phyloP scores from a whole-genome alignment of 2,888 invertebrate species.

The Amblyteles armatorius region DNA sequence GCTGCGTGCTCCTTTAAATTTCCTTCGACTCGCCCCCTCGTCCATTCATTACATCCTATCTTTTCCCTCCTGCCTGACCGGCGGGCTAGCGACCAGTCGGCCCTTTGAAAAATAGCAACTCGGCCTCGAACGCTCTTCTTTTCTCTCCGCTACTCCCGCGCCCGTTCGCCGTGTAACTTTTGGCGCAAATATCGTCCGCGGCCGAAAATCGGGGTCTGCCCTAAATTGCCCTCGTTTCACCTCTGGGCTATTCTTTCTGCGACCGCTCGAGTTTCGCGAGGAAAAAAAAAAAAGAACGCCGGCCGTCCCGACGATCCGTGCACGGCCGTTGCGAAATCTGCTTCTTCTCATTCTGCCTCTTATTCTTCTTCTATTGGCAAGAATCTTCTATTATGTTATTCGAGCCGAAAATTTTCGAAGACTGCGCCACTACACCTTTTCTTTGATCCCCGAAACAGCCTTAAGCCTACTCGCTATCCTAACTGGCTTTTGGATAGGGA shows the following conservation, averaged over 20 bases:
- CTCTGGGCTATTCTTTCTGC: slow-evolving; percentile 62
- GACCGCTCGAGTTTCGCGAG: slow-evolving; percentile 64
- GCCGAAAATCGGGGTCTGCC: slow-evolving; percentile 64
- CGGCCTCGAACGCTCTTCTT: slow-evolving; percentile 51
- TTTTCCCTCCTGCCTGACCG: slow-evolving; percentile 22
- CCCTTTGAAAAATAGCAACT: slow-evolving; percentile 62
- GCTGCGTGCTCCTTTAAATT: slow-evolving; percentile 53
- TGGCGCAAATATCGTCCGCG: slow-evolving; percentile 74
- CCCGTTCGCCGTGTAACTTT: slow-evolving; percentile 39
- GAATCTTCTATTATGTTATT: slow-evolving; percentile 1
- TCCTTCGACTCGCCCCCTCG: slow-evolving; percentile 64
- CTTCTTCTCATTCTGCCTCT: slow-evolving; percentile 45
- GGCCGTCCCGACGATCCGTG: slow-evolving; percentile 23
- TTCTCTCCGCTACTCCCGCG: slow-evolving; percentile 25
- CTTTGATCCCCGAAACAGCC: slow-evolving; percentile 1
- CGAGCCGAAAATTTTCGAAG: background rate
- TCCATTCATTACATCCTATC: slow-evolving; percentile 35
- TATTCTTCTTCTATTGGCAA: slow-evolving; percentile 11
- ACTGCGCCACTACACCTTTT: slow-evolving; percentile 8
- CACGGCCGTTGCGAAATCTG: slow-evolving; percentile 52
- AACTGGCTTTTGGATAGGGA: background rate
- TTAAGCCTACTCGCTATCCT: background rate
- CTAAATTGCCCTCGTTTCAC: slow-evolving; percentile 79
- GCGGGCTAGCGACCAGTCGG: slow-evolving; percentile 28
- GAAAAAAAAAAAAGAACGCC: slow-evolving; percentile 8